These are phyloP conservation scores for Dendrocincla fuliginosa DNA, from an alignment of 2,797 vertebrate species.

Conservation along the genomic window DNA sequence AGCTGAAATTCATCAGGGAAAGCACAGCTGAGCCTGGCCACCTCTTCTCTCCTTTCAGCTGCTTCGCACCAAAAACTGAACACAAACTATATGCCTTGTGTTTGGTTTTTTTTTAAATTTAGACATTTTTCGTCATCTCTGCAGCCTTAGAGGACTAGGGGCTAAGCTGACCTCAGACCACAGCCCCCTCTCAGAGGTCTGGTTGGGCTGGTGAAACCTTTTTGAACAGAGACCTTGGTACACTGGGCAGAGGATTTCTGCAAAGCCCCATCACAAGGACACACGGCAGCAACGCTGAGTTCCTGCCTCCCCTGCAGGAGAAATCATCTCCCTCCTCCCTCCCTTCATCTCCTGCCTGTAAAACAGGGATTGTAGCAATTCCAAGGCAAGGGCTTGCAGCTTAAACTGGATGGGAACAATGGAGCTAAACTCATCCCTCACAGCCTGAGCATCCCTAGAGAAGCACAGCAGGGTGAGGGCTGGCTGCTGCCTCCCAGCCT, in stretches of 20 bases:
- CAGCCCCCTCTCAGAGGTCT: neutral
- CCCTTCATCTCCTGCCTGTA: neutral
- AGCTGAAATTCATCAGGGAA: neutral
- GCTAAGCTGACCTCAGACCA: neutral
- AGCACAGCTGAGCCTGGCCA: fast-evolving
- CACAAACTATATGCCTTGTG: neutral
- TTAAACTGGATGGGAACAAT: neutral
- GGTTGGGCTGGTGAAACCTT: neutral
- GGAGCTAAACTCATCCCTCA: neutral
- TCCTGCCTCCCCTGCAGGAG: neutral
- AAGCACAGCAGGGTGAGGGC: neutral
- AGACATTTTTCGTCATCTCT: neutral
- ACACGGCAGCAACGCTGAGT: fast-evolving
- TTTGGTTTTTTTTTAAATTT: neutral
- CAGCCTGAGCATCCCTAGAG: neutral
- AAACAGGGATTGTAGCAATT: neutral
- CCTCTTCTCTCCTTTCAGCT: neutral
- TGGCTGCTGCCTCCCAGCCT: neutral
- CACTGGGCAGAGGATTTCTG: neutral
- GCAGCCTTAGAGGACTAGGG: neutral
- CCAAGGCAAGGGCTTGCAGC: fast-evolving
- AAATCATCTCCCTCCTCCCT: neutral
- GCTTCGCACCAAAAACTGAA: neutral
- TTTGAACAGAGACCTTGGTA: neutral
- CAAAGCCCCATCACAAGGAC: neutral